These are phyloP conservation scores for Neocloeon triangulifer DNA, from an alignment of 1,140 invertebrate genomes.

Conservation along the genomic window DNA sequence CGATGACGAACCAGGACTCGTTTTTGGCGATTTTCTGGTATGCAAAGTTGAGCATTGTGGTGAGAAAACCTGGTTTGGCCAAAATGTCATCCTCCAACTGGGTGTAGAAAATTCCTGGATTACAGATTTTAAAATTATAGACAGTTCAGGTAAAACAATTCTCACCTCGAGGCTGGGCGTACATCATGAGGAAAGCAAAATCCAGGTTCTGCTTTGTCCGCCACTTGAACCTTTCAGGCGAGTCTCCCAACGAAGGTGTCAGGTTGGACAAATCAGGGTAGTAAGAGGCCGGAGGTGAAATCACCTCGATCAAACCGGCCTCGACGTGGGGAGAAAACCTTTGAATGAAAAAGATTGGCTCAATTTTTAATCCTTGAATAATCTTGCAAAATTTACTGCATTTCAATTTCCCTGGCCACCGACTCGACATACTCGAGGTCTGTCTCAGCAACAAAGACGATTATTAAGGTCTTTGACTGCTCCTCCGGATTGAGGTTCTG, in stretches of 20 bases:
- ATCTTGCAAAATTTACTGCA: slow-evolving; percentile 27
- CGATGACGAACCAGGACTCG: slow-evolving; percentile 71
- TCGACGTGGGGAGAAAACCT: slow-evolving; percentile 58
- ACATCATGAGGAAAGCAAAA: slow-evolving; percentile 90
- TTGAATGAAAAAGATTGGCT: slow-evolving; percentile 11
- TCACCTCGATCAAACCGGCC: slow-evolving; percentile 65
- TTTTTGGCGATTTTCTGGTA: slow-evolving; percentile 48
- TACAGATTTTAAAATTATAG: no score
- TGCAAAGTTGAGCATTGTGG: slow-evolving; percentile 73
- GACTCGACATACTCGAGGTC: slow-evolving; percentile 45
- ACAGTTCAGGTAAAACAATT: no score
- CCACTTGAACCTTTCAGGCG: slow-evolving; percentile 75
- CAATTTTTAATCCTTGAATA: slow-evolving; percentile 4
- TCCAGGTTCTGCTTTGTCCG: slow-evolving; percentile 92
- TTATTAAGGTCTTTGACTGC: slow-evolving; percentile 56
- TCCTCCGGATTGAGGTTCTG: slow-evolving; percentile 56
- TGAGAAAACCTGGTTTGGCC: slow-evolving; percentile 65
- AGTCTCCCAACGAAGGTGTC: slow-evolving; percentile 63
- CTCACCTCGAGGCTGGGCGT: slow-evolving; percentile 61
- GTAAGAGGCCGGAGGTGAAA: slow-evolving; percentile 61
- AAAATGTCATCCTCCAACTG: slow-evolving; percentile 93
- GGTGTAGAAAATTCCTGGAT: slow-evolving; percentile 55
- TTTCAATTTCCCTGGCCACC: slow-evolving; percentile 49
- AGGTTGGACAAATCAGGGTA: slow-evolving; percentile 72
- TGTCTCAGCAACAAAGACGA: slow-evolving; percentile 77